A percentile compares a stretch with the other conserved stretches of the same genome.
These are phyloP conservation scores for Ascidia mentula DNA, from an alignment of 23 tunicate species.

Conservation along the genomic window DNA sequence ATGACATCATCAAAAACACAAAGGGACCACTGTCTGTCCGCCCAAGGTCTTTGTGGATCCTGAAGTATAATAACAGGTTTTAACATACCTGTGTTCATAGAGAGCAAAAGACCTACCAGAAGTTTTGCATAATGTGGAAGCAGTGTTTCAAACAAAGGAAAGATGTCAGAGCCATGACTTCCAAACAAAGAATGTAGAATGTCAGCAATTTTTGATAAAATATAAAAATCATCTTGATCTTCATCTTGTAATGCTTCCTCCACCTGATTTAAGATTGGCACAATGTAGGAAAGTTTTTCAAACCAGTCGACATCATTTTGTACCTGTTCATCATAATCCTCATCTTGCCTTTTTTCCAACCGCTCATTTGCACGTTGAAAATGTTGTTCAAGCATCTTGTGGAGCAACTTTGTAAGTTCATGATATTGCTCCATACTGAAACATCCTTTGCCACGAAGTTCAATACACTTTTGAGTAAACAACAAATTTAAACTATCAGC, in stretches of 20 bases:
- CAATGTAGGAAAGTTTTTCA: not conserved
- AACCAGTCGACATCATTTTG: not conserved
- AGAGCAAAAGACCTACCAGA: conserved; percentile 64
- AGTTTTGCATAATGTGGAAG: conserved; percentile 72
- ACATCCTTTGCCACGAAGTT: conserved; percentile 76
- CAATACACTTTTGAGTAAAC: conserved; percentile 64
- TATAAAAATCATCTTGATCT: conserved; percentile 86
- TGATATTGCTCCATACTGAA: conserved; percentile 82
- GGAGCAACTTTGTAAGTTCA: conserved; percentile 44
- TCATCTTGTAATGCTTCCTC: conserved; percentile 94
- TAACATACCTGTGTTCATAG: not conserved
- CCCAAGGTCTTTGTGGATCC: conserved; percentile 89
- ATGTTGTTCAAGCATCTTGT: conserved; percentile 85
- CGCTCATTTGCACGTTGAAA: conserved; percentile 81
- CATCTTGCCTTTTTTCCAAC: conserved; percentile 79
- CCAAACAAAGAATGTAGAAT: conserved; percentile 84
- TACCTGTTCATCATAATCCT: conserved; percentile 99
- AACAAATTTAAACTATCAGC: too few species aligned
- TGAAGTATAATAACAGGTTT: conserved; percentile 1
- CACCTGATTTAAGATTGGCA: conserved; percentile 25
- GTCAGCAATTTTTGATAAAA: conserved; percentile 84
- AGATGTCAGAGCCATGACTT: conserved; percentile 54
- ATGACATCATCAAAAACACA: conserved; percentile 98
- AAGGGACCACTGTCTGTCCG: conserved; percentile 96
- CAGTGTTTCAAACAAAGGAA: conserved; percentile 86